Evolutionary conservation across 2,888 invertebrate genomes (phyloP), one percentile per base, ranked within the genome.

Genomic region (Melinopterus prodromus): DNA sequence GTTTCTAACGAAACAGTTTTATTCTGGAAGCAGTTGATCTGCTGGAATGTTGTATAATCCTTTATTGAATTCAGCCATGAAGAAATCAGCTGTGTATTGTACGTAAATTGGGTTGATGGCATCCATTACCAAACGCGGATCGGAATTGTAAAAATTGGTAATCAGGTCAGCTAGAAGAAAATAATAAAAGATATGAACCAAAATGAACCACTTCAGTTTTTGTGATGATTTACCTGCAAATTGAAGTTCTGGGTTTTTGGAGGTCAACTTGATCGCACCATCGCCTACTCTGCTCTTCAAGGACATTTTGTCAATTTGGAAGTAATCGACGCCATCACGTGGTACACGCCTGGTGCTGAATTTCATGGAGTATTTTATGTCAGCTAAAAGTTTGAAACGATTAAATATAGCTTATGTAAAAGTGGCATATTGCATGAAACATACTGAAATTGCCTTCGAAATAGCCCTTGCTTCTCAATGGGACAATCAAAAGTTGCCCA

Each of bases 91-190:
- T 0, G 91, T 90, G 0, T 93, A 93, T 83, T 94, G 94, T 78
- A 94, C 93, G 74, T 94, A 92, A 70, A 95, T 92, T 0, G 95
- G 95, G 86, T 91, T 93, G 70, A 94, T 89, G 76, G 94, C 92
- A 83, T 94, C 94, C 87, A 94, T 88, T 4, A 94, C 92, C 7
- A 92, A 89, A 77, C 92, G 90, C 0, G 94, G 92, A 85, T 94
- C 94, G 81, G 92, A 91, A 85, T 94, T 94, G 91, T 93, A 94
- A 90, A 95, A 95, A 6, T 91, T 90, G 0, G 91, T 91, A n/a
- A 94, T 94, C 53, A 94, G 91, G 78, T 92, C 90, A 76, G 94
- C 95, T 95, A 90, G 26, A 79, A 77, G 16, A 16, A 38, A 70
- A 71, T n/a, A 77, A 15, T 53, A 36, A n/a, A n/a, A n/a, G n/a